phyloP scores from a whole-genome alignment of 2,888 invertebrate genomes.

The Zygaena filipendulae region DNA sequence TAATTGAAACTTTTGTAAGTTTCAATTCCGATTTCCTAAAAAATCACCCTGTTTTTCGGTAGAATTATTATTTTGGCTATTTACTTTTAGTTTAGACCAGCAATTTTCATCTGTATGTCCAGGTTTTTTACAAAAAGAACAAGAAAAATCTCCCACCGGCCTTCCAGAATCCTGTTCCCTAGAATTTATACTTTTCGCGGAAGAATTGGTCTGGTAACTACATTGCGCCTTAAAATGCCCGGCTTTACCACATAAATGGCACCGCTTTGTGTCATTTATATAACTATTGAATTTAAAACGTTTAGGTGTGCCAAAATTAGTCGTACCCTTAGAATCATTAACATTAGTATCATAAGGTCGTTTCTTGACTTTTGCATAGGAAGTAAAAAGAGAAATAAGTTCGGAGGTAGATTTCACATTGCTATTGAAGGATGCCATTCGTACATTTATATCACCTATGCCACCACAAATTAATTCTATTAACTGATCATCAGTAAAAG shows the following conservation, averaged over 20 bases:
- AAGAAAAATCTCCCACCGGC: not conserved
- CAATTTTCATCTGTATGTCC: slow-evolving; percentile 12
- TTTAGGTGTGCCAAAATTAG: slow-evolving; percentile 1
- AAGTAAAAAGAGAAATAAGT: slow-evolving; percentile 17
- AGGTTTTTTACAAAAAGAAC: slow-evolving; percentile 14
- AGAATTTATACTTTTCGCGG: too few species aligned
- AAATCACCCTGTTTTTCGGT: slow-evolving; percentile 7
- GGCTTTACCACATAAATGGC: slow-evolving; percentile 7
- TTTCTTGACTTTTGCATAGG: slow-evolving; percentile 16
- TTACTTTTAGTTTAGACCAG: slow-evolving; percentile 1
- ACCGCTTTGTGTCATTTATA: slow-evolving; percentile 3
- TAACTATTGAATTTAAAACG: not conserved
- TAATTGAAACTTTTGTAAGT: slow-evolving; percentile 10
- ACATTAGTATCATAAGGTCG: slow-evolving; percentile 5
- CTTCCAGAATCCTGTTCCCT: not conserved
- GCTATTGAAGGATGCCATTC: slow-evolving; percentile 19
- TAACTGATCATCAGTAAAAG: slow-evolving; percentile 13
- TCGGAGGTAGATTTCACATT: slow-evolving; percentile 15
- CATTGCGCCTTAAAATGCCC: slow-evolving; percentile 8
- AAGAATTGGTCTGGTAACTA: not conserved
- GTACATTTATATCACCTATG: slow-evolving; percentile 16
- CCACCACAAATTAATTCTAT: slow-evolving; percentile 17
- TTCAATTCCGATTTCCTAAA: slow-evolving; percentile 10
- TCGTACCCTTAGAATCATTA: not conserved
- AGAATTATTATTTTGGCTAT: too few species aligned